Conservation (phyloP, 2,113 vertebrate genomes). For the Epinephelus moara region DNA sequence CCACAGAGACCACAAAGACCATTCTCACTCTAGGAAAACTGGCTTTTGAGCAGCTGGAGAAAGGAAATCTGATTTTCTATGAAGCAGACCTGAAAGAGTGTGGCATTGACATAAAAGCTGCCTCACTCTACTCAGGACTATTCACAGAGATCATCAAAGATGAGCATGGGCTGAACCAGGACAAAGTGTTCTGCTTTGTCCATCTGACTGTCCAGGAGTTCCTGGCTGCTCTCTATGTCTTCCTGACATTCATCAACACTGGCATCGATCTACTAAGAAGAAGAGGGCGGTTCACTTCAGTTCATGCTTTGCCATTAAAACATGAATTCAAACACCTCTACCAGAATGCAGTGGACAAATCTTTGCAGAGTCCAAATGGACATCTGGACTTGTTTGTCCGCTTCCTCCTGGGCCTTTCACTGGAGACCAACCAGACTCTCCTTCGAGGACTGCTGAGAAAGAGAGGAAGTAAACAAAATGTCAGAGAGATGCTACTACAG, state of each 20-base stretch:
- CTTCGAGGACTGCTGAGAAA: slow-evolving; percentile 29
- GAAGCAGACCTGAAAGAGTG: slow-evolving; percentile 46
- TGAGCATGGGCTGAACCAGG: neutral
- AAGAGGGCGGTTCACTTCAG: neutral
- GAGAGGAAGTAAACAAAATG: neutral
- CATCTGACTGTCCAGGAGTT: slow-evolving; percentile 59
- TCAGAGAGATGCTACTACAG: neutral
- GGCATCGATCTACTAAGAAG: slow-evolving; percentile 5
- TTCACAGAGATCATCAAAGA: slow-evolving; percentile 35
- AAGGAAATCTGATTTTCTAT: slow-evolving; percentile 55
- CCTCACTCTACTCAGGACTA: slow-evolving; percentile 32
- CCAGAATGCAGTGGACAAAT: slow-evolving; percentile 25
- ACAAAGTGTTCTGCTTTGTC: slow-evolving; percentile 55
- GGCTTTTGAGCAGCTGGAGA: slow-evolving; percentile 55
- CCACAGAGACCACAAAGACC: neutral
- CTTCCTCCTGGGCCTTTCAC: slow-evolving; percentile 58
- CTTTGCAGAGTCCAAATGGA: slow-evolving; percentile 50
- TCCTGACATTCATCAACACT: slow-evolving; percentile 4
- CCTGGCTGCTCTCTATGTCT: slow-evolving; percentile 49
- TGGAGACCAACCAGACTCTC: slow-evolving; percentile 37
- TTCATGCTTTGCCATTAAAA: neutral
- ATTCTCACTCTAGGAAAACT: slow-evolving; percentile 50
- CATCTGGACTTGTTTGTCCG: slow-evolving; percentile 53
- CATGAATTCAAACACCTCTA: neutral
- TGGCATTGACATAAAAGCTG: slow-evolving; percentile 28